Evolutionary conservation across 1,140 invertebrate species (phyloP).

Genomic region (Euwallacea similis): DNA sequence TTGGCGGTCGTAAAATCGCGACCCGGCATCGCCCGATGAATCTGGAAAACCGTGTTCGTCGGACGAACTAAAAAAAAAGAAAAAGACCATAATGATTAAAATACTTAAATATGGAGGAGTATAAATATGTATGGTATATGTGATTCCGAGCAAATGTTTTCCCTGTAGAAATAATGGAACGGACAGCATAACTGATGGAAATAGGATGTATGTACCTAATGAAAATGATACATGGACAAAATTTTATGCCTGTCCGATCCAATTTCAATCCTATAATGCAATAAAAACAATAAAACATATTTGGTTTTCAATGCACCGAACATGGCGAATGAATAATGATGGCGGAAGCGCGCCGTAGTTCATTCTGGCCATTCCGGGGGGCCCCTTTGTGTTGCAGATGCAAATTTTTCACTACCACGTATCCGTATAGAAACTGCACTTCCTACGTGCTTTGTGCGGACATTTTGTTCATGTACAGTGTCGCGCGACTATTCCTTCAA

Average conservation of each 20-base stretch:
- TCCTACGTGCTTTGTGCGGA: slow-evolving; percentile 35
- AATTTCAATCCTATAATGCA: too few species aligned
- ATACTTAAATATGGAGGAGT: too few species aligned
- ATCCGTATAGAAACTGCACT: slow-evolving; percentile 36
- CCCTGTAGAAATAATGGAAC: too few species aligned
- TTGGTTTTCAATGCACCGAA: not conserved
- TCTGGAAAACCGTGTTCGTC: slow-evolving; percentile 52
- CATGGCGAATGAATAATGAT: slow-evolving; percentile 27
- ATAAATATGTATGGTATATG: too few species aligned
- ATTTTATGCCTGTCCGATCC: too few species aligned
- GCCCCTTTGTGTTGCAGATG: slow-evolving; percentile 12
- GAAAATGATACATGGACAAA: too few species aligned
- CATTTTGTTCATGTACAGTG: not conserved
- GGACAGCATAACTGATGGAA: too few species aligned
- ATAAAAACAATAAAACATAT: too few species aligned
- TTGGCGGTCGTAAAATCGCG: slow-evolving; percentile 56
- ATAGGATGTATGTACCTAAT: too few species aligned
- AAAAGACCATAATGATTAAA: too few species aligned
- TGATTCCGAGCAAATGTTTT: too few species aligned
- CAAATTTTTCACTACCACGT: slow-evolving; percentile 34
- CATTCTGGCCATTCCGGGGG: slow-evolving; percentile 23
- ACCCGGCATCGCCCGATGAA: slow-evolving; percentile 34
- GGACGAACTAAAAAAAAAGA: slow-evolving; percentile 53
- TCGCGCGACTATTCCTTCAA: too few species aligned
- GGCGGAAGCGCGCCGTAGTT: slow-evolving; percentile 24